These are phyloP conservation scores for Drosophila greeni DNA, from an alignment of 2,888 invertebrate species.

Conservation along the genomic window DNA sequence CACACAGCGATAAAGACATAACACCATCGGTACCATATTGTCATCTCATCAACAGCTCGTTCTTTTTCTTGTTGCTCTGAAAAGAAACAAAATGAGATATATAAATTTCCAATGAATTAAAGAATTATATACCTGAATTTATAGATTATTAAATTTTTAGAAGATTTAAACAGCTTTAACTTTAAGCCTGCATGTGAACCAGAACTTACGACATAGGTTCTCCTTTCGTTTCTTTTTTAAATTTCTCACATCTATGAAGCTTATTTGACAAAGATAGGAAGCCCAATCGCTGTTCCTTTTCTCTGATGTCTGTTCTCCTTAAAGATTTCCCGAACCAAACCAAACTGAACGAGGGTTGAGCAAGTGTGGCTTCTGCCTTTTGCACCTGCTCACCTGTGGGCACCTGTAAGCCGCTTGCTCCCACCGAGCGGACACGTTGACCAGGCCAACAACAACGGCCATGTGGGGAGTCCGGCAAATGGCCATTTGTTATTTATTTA, in stretches of 20 bases:
- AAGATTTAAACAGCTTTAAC: not conserved
- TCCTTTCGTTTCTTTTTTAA: not conserved
- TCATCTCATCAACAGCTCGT: not conserved
- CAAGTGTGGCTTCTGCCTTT: conserved; percentile 16
- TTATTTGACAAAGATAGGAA: not conserved
- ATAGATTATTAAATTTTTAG: not conserved
- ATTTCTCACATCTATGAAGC: not conserved
- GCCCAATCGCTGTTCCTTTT: not conserved
- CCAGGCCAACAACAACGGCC: conserved; percentile 26
- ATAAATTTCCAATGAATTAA: not conserved
- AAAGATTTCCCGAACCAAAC: not conserved
- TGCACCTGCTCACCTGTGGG: conserved; percentile 42
- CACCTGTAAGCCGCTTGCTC: conserved; percentile 58
- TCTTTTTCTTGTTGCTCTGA: not conserved
- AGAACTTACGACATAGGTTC: not conserved
- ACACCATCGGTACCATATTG: not conserved
- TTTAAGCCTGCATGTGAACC: not conserved
- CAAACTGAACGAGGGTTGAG: conserved; percentile 2
- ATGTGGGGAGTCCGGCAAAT: conserved; percentile 40
- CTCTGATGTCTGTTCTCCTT: not conserved
- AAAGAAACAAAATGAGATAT: not conserved
- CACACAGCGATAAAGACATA: not conserved
- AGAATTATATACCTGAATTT: too few species aligned
- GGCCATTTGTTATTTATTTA: conserved; percentile 69
- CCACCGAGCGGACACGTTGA: conserved; percentile 34